Evolutionary conservation across 2,888 invertebrate species (phyloP), one percentile per base, ranked within the genome.

Genomic region (Elysia crispata): DNA sequence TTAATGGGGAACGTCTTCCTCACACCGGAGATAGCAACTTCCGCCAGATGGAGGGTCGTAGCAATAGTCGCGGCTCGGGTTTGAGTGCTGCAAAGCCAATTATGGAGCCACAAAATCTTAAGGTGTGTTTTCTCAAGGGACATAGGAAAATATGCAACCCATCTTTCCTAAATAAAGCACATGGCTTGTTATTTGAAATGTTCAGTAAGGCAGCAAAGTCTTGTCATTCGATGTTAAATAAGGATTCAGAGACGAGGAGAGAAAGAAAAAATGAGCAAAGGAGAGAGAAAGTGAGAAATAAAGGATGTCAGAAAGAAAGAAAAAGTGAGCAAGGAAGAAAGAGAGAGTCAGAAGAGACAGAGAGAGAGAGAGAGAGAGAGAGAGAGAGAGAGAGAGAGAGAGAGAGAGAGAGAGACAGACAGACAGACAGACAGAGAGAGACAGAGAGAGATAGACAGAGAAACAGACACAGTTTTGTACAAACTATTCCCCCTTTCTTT

Each of bases 1-100:
- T 92, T 15, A 87, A 90, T 80, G 91, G 91, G 0, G 90, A 91
- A 79, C 83, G 89, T 11, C 85, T 91, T 31, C 91, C 91, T 1
- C 90, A 90, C 74, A 86, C 86, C 1, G 89, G 87, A 8, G 90
- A 90, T 84, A 89, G 87, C 82, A 86, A 86, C 83, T 90, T 90
- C 86, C 82, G 90, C 41, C 89, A 89, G 79, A 88, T 89, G 18
- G 90, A 91, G 83, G 86, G 86, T n/a, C 87, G 86, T 79, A 82
- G 86, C 66, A 83, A 84, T 64, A 6, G 3, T 41, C 3, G 41
- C 5, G 77, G 83, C n/a, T 67, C 84, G 50, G 85, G 83, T 77
- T 91, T 90, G 82, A 86, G 89, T 82, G 87, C 89, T 1, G 81
- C 84, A 57, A 90, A 90, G 81, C 88, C 89, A 5, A 82, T 91